Conservation (phyloP, 2,888 invertebrate genomes). For the Drosophila kokeensis region DNA sequence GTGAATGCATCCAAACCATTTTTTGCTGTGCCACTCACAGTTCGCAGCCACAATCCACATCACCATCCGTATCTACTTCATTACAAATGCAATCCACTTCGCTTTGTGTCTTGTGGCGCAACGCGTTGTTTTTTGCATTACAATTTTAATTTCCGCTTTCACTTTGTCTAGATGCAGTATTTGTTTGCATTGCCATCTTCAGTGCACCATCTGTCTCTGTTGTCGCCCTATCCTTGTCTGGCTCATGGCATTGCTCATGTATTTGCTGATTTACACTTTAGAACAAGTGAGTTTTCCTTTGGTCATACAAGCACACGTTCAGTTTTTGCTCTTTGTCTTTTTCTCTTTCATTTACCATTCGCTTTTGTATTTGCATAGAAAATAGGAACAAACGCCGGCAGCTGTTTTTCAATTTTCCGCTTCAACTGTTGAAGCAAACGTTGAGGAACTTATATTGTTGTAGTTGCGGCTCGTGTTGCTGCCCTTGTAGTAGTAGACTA, state of each 20-base stretch:
- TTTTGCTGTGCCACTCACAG: slow-evolving; percentile 34
- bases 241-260: slow-evolving; percentile 15
- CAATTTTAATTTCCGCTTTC: slow-evolving; percentile 81
- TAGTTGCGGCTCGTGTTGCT: slow-evolving; percentile 9
- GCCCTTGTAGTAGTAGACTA: slow-evolving; percentile 10
- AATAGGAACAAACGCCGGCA: slow-evolving; percentile 53
- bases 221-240: slow-evolving; percentile 7
- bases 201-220: slow-evolving; percentile 6
- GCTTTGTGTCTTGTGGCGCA: slow-evolving; percentile 42
- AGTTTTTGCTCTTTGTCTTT: slow-evolving; percentile 17
- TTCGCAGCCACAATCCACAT: slow-evolving; percentile 11
- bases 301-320: slow-evolving; percentile 48
- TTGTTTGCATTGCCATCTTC: slow-evolving; percentile 43
- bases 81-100: slow-evolving; percentile 64
- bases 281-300: slow-evolving; percentile 35
- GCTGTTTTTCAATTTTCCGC: slow-evolving; percentile 81
- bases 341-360: not conserved
- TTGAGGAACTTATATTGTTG: slow-evolving; percentile 38
- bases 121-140: slow-evolving; percentile 66
- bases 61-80: slow-evolving; percentile 55
- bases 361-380: slow-evolving; percentile 29
- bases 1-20: slow-evolving; percentile 47
- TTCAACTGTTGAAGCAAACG: slow-evolving; percentile 71
- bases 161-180: slow-evolving; percentile 76
- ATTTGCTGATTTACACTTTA: slow-evolving; percentile 74